Percentiles rank a stretch among this genome's conserved stretches.
Conservation (phyloP, 2,888 invertebrate genomes). For the Dynastes grantii region DNA sequence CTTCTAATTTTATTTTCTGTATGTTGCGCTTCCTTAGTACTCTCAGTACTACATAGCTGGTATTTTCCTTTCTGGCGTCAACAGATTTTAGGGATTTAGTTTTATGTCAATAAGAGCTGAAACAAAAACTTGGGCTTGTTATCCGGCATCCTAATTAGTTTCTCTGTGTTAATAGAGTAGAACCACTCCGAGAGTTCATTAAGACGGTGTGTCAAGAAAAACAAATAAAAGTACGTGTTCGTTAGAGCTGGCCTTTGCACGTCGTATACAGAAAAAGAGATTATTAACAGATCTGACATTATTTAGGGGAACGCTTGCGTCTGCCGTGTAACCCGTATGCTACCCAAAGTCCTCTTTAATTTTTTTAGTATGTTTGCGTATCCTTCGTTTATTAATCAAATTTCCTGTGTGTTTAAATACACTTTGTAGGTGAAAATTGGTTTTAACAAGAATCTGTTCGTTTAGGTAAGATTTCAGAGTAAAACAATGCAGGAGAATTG, state of each 20-base stretch:
- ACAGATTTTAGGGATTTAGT: conserved; percentile 39
- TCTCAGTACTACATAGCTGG: background rate
- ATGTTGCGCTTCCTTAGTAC: background rate
- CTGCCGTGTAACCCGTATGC: background rate
- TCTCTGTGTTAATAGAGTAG: conserved; percentile 46
- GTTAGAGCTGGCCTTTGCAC: conserved; percentile 22
- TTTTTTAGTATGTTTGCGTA: background rate
- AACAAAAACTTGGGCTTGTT: conserved; percentile 41
- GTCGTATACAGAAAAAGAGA: conserved; percentile 24
- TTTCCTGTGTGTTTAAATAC: conserved; percentile 10
- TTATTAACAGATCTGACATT: conserved; percentile 42
- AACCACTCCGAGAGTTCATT: conserved; percentile 41
- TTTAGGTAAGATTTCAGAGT: too few species aligned
- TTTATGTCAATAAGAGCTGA: conserved; percentile 36
- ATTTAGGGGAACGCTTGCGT: conserved; percentile 11
- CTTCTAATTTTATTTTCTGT: too few species aligned
- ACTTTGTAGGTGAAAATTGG: conserved; percentile 5
- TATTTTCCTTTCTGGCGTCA: conserved; percentile 19
- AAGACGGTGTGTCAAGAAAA: conserved; percentile 41
- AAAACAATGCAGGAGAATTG: too few species aligned
- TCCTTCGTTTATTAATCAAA: conserved; percentile 26
- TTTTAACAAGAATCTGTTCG: background rate
- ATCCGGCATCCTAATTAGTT: conserved; percentile 41
- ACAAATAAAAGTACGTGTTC: conserved; percentile 39
- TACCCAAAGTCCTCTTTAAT: background rate